Conservation (phyloP, 2,888 invertebrate species). For the Saturnia japonica region DNA sequence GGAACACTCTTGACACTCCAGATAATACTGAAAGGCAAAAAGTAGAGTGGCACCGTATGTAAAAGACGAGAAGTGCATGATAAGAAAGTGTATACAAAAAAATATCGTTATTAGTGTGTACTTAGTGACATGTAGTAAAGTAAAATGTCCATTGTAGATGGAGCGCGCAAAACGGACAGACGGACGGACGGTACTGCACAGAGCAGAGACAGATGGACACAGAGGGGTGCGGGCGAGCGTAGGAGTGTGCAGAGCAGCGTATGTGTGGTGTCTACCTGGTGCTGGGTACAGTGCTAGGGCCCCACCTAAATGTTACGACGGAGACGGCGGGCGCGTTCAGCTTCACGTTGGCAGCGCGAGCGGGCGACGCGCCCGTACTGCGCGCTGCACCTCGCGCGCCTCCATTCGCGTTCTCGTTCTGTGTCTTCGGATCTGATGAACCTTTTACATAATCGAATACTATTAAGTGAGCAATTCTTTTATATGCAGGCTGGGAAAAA, state of each 20-base stretch:
- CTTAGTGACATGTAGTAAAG: background rate
- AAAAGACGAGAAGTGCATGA: background rate
- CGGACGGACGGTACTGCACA: background rate
- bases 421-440: constrained; percentile 36
- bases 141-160: background rate
- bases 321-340: constrained; percentile 89
- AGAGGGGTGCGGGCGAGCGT: constrained; percentile 31
- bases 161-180: background rate
- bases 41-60: background rate
- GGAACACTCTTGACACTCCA: no score
- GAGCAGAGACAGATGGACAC: constrained; percentile 27
- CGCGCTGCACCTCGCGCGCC: constrained; percentile 50
- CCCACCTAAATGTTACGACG: constrained; percentile 97
- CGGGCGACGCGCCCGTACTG: constrained; percentile 60
- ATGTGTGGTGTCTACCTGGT: constrained; percentile 86
- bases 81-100: background rate
- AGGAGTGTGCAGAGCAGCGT: constrained; percentile 50
- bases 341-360: constrained; percentile 74
- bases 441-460: no score
- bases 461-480: no score
- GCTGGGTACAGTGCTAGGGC: constrained; percentile 83
- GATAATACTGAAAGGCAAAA: background rate
- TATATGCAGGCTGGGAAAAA: no score
- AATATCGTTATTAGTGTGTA: background rate
- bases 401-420: constrained; percentile 49